These are phyloP conservation scores for Urophycis tenuis DNA, from an alignment of 2,797 vertebrate genomes.

Conservation along the genomic window DNA sequence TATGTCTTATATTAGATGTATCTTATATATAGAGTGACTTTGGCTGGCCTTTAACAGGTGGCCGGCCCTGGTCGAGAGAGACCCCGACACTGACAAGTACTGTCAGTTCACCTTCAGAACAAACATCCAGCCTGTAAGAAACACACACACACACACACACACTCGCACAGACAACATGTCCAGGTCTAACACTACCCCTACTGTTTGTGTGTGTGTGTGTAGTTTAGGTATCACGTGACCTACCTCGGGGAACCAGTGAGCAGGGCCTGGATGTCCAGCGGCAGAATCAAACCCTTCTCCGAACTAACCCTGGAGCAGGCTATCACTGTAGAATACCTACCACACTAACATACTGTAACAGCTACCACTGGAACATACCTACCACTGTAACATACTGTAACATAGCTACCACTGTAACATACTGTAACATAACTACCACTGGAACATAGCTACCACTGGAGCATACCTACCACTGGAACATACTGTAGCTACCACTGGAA, in stretches of 20 bases:
- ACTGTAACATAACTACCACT: no score
- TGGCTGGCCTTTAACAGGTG: neutral
- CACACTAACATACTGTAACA: no score
- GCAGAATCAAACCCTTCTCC: neutral
- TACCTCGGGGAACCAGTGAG: neutral
- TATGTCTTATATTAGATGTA: neutral
- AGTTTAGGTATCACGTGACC: neutral
- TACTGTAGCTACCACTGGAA: no score
- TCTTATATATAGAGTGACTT: neutral
- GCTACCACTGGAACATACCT: no score
- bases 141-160: neutral
- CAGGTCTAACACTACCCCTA: neutral
- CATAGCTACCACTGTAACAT: no score
- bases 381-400: no score
- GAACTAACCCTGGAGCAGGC: neutral
- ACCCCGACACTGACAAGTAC: neutral
- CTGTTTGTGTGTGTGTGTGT: slow-evolving; percentile 2
- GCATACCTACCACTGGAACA: no score
- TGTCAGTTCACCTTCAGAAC: neutral
- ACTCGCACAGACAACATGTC: neutral
- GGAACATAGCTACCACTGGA: no score
- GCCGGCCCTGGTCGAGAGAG: neutral
- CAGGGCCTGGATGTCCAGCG: neutral
- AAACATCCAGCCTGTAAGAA: neutral
- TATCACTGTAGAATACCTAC: neutral